phyloP scores from a whole-genome alignment of 2,113 vertebrate species.

The Cyanocitta stelleri region DNA sequence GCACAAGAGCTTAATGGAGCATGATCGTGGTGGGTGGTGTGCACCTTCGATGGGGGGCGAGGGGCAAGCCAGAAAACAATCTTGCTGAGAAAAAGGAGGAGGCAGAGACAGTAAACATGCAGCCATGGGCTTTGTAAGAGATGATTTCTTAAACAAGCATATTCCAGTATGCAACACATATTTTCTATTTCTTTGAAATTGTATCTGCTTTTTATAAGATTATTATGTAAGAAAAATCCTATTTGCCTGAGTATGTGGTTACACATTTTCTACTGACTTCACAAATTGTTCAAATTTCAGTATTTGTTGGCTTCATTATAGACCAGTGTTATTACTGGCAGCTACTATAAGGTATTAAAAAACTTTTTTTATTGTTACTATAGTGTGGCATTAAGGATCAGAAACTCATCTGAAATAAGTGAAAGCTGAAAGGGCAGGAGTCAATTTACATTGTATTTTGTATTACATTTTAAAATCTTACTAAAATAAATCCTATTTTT shows the following conservation, averaged over 20 bases:
- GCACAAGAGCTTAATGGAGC: slow-evolving; percentile 51
- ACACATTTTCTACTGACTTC: slow-evolving; percentile 63
- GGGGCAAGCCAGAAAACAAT: not conserved
- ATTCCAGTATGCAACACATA: not conserved
- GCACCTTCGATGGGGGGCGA: not conserved
- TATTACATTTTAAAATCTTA: not conserved
- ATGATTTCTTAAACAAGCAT: not conserved
- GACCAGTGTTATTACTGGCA: slow-evolving; percentile 47
- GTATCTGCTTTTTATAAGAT: slow-evolving; percentile 50
- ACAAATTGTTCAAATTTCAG: slow-evolving; percentile 60
- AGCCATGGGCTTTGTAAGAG: not conserved
- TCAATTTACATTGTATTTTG: not conserved
- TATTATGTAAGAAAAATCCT: slow-evolving; percentile 52
- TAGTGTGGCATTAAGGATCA: slow-evolving; percentile 1
- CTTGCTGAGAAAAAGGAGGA: not conserved
- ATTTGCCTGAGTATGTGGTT: slow-evolving; percentile 49
- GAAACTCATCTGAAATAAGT: slow-evolving; percentile 4
- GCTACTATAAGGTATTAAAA: not conserved
- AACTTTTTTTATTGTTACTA: slow-evolving; percentile 5
- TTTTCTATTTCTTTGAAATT: slow-evolving; percentile 50
- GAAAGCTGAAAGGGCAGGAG: not conserved
- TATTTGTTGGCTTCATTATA: slow-evolving; percentile 55
- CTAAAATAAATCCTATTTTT: not conserved
- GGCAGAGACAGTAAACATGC: not conserved
- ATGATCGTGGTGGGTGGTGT: slow-evolving; percentile 30